These are phyloP conservation scores for Coenonympha glycerion DNA, from an alignment of 2,888 invertebrate genomes.

Conservation along the genomic window DNA sequence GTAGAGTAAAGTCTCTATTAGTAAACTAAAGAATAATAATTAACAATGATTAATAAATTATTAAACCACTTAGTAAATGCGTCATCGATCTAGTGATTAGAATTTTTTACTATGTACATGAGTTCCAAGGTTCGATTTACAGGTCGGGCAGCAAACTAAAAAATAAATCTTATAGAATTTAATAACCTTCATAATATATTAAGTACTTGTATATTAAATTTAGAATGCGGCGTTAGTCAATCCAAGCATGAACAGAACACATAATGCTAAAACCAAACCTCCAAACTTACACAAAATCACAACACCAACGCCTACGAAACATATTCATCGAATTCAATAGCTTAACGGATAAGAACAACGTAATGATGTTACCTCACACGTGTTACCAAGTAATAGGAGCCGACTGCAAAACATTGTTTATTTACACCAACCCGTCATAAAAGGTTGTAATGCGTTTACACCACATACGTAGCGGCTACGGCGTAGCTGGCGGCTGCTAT, in stretches of 20 bases:
- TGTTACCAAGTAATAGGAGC: slow-evolving; percentile 14
- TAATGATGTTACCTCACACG: slow-evolving; percentile 14
- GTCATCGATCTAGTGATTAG: no score
- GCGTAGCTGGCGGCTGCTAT: slow-evolving; percentile 63
- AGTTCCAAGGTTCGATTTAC: no score
- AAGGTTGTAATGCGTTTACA: slow-evolving; percentile 25
- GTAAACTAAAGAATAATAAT: no score
- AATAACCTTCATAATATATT: no score
- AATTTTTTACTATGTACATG: no score
- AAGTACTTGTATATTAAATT: no score
- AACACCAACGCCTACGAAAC: no score
- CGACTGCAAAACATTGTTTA: slow-evolving; percentile 28
- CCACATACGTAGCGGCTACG: slow-evolving; percentile 44
- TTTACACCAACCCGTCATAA: slow-evolving; percentile 30
- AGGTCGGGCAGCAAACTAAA: no score
- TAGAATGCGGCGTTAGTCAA: neutral
- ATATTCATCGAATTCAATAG: slow-evolving; percentile 12
- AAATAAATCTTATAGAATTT: no score
- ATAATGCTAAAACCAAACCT: neutral
- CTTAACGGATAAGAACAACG: slow-evolving; percentile 8
- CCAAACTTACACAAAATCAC: neutral
- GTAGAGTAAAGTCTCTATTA: no score
- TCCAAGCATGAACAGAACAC: neutral
- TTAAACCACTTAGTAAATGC: no score
- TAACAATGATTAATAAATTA: no score